Percentiles rank a stretch among this genome's conserved stretches.
phyloP scores from a whole-genome alignment of 2,113 vertebrate species.

The Sisor rabdophorus region DNA sequence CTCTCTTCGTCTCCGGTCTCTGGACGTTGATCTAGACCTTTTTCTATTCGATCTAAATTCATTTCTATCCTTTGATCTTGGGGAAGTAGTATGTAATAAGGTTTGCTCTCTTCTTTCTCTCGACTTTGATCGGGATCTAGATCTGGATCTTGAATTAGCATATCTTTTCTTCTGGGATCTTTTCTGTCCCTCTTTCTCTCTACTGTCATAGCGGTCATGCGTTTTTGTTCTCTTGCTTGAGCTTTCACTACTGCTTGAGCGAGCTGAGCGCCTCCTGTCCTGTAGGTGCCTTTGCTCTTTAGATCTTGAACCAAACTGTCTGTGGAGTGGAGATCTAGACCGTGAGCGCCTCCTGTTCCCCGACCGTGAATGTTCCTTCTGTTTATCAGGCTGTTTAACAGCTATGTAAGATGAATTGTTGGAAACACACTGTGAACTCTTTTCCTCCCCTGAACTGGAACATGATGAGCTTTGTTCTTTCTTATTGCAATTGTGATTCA shows the following conservation, averaged over 20 bases:
- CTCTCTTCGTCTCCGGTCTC: conserved; percentile 6
- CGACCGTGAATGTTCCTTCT: conserved; percentile 56
- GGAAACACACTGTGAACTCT: conserved; percentile 68
- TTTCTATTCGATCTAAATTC: conserved; percentile 18
- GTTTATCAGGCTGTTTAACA: conserved; percentile 64
- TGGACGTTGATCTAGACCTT: conserved; percentile 29
- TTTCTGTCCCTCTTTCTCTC: conserved; percentile 53
- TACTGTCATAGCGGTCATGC: conserved; percentile 62
- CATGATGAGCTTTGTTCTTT: conserved; percentile 63
- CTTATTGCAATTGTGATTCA: conserved; percentile 59
- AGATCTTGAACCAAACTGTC: conserved; percentile 15
- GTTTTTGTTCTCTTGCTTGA: conserved; percentile 63
- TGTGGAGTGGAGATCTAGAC: conserved; percentile 9
- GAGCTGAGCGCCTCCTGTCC: conserved; percentile 53
- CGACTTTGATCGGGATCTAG: conserved; percentile 74
- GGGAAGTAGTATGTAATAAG: conserved; percentile 46
- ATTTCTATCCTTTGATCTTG: background rate
- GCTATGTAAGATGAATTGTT: conserved; percentile 48
- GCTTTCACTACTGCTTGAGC: conserved; percentile 73
- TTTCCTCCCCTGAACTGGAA: conserved; percentile 67
- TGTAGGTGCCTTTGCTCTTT: conserved; percentile 16
- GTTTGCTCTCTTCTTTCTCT: conserved; percentile 68
- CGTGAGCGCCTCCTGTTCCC: conserved; percentile 52
- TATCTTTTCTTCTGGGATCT: conserved; percentile 63
- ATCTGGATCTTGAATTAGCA: conserved; percentile 63